These are phyloP conservation scores for Sussaba pulchella DNA, from an alignment of 2,888 invertebrate species.

Conservation along the genomic window DNA sequence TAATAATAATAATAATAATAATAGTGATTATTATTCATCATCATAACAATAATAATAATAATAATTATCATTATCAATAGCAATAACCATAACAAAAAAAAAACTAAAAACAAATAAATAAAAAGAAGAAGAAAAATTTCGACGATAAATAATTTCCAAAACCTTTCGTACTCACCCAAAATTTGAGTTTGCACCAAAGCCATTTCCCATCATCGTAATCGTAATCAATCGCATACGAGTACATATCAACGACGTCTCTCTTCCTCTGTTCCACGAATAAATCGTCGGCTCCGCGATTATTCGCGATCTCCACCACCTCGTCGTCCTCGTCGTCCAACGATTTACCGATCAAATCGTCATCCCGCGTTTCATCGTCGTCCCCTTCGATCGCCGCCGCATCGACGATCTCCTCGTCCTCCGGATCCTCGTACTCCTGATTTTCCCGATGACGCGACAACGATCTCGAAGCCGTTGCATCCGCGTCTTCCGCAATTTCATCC, in stretches of 20 bases:
- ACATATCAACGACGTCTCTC: constrained; percentile 83
- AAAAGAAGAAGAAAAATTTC: too few relatives aligned
- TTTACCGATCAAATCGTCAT: constrained; percentile 40
- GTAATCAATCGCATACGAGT: constrained; percentile 87
- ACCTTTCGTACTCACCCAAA: constrained; percentile 89
- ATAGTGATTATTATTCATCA: too few relatives aligned
- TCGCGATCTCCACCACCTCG: constrained; percentile 60
- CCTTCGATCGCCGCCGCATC: constrained; percentile 81
- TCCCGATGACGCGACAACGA: constrained; percentile 83
- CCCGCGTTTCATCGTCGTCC: constrained; percentile 65
- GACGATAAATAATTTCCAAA: too few relatives aligned
- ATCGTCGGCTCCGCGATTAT: constrained; percentile 56
- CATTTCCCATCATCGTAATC: constrained; percentile 91
- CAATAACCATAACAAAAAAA: too few relatives aligned
- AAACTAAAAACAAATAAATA: too few relatives aligned
- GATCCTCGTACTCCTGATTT: constrained; percentile 85
- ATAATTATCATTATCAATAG: too few relatives aligned
- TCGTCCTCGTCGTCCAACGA: constrained; percentile 69
- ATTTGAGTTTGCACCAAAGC: constrained; percentile 94
- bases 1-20: too few relatives aligned
- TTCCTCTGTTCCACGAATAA: constrained; percentile 74
- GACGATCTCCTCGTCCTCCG: constrained; percentile 84
- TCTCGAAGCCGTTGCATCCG: constrained; percentile 83
- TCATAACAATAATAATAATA: too few relatives aligned
- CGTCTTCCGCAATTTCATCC: constrained; percentile 87